Evolutionary conservation across 2,113 vertebrate species (phyloP), one percentile per base, ranked within the genome.

Genomic region (Myiopsitta monachus): DNA sequence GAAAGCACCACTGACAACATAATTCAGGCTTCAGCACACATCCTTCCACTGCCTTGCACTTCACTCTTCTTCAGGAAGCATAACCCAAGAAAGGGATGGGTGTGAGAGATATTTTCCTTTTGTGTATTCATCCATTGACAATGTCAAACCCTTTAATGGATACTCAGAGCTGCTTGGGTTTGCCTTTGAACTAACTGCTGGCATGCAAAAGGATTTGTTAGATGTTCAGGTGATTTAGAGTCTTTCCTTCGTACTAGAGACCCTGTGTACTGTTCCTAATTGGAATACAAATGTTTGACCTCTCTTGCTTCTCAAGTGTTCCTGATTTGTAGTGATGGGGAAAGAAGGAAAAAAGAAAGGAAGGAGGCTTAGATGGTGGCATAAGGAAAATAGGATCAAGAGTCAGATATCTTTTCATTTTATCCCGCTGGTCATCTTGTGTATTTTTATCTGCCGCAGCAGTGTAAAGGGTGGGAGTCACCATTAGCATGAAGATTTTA

Each of bases 21-120:
- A 77, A 89, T 74, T 93, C 49, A 63, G 23, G 24, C 77, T 93
- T 83, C 51, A 89, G 43, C n/a, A 52, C 19, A 31, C 36, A 87
- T 62, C 12, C 21, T 72, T 47, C 76, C 21, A 10, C 54, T 87
- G 18, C 13, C 62, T 84, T 90, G 46, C 61, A 79, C 36, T 57
- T 96, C 54, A 70, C 63, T 96, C 69, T 78, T 77, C 63, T 91
- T 68, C 62, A 61, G 38, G 28, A 88, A 93, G 69, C 38, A 51
- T 39, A 92, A 90, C 13, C 27, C n/a, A 76, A 83, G 74, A 51
- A 94, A 78, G 10, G 11, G 4, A 44, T 22, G n/a, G 11, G 27
- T 79, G 61, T 79, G 57, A 41, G 36, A 90, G 74, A 12, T 11
- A 44, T 49, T 51, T 79, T 91, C 30, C 49, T 80, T 94, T 87